Evolutionary conservation across 2,888 invertebrate species (phyloP).

Genomic region (Cryptosula pallasiana): DNA sequence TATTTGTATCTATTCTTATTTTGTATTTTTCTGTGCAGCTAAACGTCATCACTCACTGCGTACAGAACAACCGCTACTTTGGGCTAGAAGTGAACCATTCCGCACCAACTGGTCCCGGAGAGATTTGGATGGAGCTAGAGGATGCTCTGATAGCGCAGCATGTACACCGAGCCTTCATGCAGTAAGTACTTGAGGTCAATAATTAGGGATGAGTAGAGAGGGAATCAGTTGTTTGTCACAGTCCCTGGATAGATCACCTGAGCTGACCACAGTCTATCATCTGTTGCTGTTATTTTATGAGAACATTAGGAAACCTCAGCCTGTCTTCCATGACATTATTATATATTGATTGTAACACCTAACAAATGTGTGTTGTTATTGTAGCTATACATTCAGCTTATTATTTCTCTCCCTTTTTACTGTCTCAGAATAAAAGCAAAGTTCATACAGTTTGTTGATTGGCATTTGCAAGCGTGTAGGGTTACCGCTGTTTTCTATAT

Average conservation of each 20-base stretch:
- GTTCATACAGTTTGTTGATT: slow-evolving; percentile 19
- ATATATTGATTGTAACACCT: too few species aligned
- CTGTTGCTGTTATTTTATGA: too few species aligned
- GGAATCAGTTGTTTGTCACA: too few species aligned
- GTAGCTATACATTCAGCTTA: not conserved
- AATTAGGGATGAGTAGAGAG: too few species aligned
- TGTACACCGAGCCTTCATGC: slow-evolving; percentile 79
- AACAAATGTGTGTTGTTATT: not conserved
- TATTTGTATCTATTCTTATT: too few species aligned
- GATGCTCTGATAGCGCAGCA: slow-evolving; percentile 83
- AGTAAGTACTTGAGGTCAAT: slow-evolving; percentile 60
- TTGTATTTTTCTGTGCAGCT: slow-evolving; percentile 39
- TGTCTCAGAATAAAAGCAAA: slow-evolving; percentile 3
- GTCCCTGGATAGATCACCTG: too few species aligned
- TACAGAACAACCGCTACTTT: slow-evolving; percentile 81
- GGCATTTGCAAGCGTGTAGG: slow-evolving; percentile 2
- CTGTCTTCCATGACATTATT: too few species aligned
- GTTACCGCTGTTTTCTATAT: not conserved
- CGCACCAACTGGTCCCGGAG: slow-evolving; percentile 83
- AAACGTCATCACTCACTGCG: slow-evolving; percentile 66
- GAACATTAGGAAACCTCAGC: too few species aligned
- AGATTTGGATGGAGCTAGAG: slow-evolving; percentile 89
- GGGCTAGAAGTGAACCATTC: slow-evolving; percentile 88
- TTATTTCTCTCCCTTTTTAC: not conserved
- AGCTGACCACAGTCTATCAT: too few species aligned